A percentile compares a stretch with the other conserved stretches of the same genome.
These are phyloP conservation scores for Melanerpes formicivorus DNA, from an alignment of 2,113 vertebrate species.

Conservation along the genomic window DNA sequence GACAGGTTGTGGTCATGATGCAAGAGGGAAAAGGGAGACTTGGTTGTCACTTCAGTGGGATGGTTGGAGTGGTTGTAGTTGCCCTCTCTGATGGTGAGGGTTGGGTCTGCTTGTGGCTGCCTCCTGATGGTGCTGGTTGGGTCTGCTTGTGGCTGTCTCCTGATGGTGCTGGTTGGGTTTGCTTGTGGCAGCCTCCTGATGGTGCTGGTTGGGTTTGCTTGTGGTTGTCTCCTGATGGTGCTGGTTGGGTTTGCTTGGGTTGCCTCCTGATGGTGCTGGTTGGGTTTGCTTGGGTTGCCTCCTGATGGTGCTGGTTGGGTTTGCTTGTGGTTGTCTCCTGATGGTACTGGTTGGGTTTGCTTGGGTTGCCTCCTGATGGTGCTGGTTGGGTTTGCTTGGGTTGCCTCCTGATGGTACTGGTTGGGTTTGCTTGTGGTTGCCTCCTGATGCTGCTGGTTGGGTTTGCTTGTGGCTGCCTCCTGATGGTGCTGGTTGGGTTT, in stretches of 20 bases:
- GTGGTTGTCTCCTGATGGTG: not conserved
- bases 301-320: not conserved
- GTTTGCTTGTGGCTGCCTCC: not conserved
- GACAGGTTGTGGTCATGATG: no score
- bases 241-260: not conserved
- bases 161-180: not conserved
- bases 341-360: not conserved
- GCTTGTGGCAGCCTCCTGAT: no score
- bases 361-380: no score
- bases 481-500: not conserved
- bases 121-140: not conserved
- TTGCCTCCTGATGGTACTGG: not conserved
- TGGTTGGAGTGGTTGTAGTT: no score
- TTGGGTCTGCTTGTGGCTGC: no score
- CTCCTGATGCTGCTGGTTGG: not conserved
- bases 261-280: rapidly evolving
- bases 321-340: not conserved
- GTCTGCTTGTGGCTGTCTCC: not conserved
- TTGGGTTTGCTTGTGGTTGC: not conserved
- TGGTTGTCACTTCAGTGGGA: no score
- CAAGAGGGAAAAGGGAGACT: no score
- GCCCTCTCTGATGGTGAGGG: no score
- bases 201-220: not conserved
- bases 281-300: not conserved
- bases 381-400: not conserved